Base-by-base conservation (phyloP, 2,797 vertebrate species). In the Phoebastria nigripes region DNA sequence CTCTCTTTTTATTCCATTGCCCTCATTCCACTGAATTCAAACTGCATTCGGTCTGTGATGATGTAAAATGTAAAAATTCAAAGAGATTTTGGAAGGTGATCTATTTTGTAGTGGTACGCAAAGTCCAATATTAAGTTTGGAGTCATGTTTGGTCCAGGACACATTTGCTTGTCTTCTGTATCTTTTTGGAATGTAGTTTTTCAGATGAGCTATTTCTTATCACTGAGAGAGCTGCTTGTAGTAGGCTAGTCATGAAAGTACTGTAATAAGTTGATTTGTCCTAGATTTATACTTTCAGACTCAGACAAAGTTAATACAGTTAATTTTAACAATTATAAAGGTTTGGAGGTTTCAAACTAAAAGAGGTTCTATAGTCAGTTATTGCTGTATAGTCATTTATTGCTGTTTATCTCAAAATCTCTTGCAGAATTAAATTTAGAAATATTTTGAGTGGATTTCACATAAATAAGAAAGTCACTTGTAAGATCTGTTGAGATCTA, bases 181-280 rank as follows among this genome's bases (percentile, higher is more conserved):
- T 83, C 28, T 66, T 47, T 84, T 41, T 79, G 44, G 77, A 74
- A 90, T 66, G 33, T 59, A 62, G 28, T 65, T 93, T 94, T 87
- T 87, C 18, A 28, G 55, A 15, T 54, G 19, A 88, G 17, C 14
- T 58, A 14, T 78, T 95, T 85, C 35, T 76, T 67, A 66, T 46
- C 52, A 39, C 14, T 69, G 51, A 41, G 26, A 51, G 84, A 63
- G 19, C 3, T 87, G 6, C 31, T 87, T 80, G 9, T 33, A 52
- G 19, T 79, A 66, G 24, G 39, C 12, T 47, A 65, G 15, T 92
- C 31, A 70, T 55, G 49, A 29, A 82, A 84, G 2, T 71, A 24
- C 33, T 84, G 26, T 62, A 67, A 46, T 42, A 76, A n/a, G 35
- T 78, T 91, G 52, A 11, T 74, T 65, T 92, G 65, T 37, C 17